Evolutionary conservation across 2,888 invertebrate genomes (phyloP), one percentile per base, ranked within the genome.

Genomic region (Oxyteleia sp.): DNA sequence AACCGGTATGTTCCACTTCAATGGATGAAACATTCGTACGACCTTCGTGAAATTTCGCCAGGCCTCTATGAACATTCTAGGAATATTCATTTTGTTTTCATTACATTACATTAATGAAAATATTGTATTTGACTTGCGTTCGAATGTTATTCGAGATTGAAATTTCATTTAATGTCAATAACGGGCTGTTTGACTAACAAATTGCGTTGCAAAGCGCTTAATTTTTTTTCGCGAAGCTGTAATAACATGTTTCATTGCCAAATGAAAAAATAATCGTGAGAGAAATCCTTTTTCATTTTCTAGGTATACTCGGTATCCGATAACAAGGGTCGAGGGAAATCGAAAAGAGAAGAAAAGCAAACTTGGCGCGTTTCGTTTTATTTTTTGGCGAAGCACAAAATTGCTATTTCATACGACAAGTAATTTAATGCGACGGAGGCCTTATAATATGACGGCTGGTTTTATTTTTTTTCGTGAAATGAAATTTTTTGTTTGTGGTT

Each of bases 1-100:
- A 74, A 59, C 59, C 51, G 66, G 80, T 45, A 20, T 11, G 80
- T 74, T 81, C 66, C 66, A 74, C 74, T 74, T 74, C 68, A 74
- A 68, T 63, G 53, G 74, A 68, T 63, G 53, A 68, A 79, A 79
- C 79, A 57, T 79, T 71, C 68, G 75, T 49, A 43, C 20, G n/a
- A 49, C n/a, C 66, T 29, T 49, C 57, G 51, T 63, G 78, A 68
- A 79, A 64, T 71, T 79, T 71, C 38, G 64, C 64, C 26, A 29
- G 11, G 49, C 16, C 63, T 64, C 47, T 41, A 59, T 35, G 59
- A 41, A 61, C 61, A 13, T 63, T 63, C 69, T 55, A 64, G 38
- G 71, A 79, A 79, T 79, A 79, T 79, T 79, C 71, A 71, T 59
- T 68, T 57, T 55, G 63, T 35, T 79, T 71, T 79, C 71, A 53